Base-by-base conservation (phyloP, 2,888 invertebrate species). In the Tenthredo notha region DNA sequence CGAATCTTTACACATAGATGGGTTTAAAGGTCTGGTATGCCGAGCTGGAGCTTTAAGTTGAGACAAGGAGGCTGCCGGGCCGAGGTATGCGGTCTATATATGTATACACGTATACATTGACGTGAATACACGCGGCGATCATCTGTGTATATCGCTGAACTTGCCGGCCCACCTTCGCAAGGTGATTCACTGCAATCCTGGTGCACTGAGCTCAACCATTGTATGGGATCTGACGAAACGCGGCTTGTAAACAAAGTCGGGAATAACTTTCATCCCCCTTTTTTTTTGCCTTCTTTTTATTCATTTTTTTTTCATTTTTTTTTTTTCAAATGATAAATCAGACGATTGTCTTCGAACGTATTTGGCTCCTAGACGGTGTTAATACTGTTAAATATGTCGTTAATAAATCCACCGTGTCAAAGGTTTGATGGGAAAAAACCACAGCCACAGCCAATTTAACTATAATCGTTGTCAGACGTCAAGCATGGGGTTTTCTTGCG, bases 1-100 rank as follows among this genome's bases (percentile, higher is more conserved):
- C 70, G 43, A 83, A 80, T 85, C 87, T 86, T 89, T 89, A 88
- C 87, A 88, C 88, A 88, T 88, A 88, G 89, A 90, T 90, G 89
- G 91, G 90, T 90, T 91, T 91, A 91, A 92, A 91, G 91, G 91
- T 91, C 91, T 90, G 89, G 88, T 86, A 88, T 86, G 85, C 85
- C 87, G 43, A 33, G 86, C 84, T 86, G 87, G 87, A 85, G 86
- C 54, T 85, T 84, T 72, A 75, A 82, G 85, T 65, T 54, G 70
- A 85, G 84, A 85, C 85, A 86, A 78, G 85, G 84, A 85, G 85
- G 77, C 84, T 86, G 77, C 84, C 85, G 88, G 88, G 86, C 87
- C 87, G 87, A 87, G 89, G 88, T 88, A 88, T 87, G 89, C 88
- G 84, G 85, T 43, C 37, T 29, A 84, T 58, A 61, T 75, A 58